Evolutionary conservation across 2,797 vertebrate species (phyloP), one percentile per base, ranked within the genome.

Genomic region (Threskiornis aethiopicus): DNA sequence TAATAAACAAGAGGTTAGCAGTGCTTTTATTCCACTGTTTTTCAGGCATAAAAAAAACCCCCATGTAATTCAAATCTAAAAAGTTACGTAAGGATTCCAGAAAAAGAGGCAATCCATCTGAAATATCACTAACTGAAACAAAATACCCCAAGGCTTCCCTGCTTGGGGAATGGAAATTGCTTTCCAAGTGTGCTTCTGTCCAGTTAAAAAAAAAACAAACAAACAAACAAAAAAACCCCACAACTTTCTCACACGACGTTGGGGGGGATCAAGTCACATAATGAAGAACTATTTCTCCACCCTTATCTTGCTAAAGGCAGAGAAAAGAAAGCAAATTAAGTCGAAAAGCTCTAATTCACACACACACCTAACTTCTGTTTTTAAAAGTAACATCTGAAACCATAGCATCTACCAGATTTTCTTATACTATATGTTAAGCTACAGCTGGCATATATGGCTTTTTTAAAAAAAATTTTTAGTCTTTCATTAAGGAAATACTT

Each of bases 1-100:
- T 54, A 92, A 93, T 10, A 88, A 91, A 86, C 24, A 87, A 69
- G 7, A 88, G 19, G 46, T 96, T 95, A 96, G 31, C 10, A 90
- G 59, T 28, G 52, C 14, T 80, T 83, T 37, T 61, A 87, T 25
- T 81, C 25, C 80, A 73, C 11, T 24, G 24, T 6, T 91, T 78
- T 78, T 78, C n/a, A 78, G 31, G 39, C 24, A 59, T 17, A 88
- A 12, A 26, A 62, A 62, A 80, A 93, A 61, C 13, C 41, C 39
- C 41, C n/a, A 22, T 0, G 0, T 49, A 65, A 90, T 41, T 58
- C 3, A 57, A 67, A 75, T 21, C 61, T 8, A 55, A 55, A 73
- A 84, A 66, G 42, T 58, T 49, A 65, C 15, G 22, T n/a, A 46
- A 65, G 20, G 5, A 87, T 58, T 87, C 18, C 47, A 91, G 42